These are phyloP conservation scores for Andrena chrysosceles DNA, from an alignment of 2,888 invertebrate genomes.

Conservation along the genomic window DNA sequence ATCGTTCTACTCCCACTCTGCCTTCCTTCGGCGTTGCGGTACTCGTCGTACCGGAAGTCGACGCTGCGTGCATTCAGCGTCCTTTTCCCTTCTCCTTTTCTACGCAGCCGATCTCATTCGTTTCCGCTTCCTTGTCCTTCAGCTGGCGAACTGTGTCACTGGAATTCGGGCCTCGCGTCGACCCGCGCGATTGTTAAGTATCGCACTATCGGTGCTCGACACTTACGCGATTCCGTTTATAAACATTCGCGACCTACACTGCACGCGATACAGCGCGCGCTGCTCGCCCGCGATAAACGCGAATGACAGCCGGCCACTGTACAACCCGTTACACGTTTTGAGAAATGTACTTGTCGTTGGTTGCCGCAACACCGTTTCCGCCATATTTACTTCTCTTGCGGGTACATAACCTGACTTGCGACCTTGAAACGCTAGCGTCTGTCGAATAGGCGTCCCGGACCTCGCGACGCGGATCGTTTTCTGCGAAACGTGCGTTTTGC, in stretches of 20 bases:
- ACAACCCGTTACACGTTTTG: constrained; percentile 1
- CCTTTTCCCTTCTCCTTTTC: neutral
- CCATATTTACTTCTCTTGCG: constrained; percentile 41
- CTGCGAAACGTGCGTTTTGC: constrained; percentile 1
- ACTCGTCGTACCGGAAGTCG: constrained; percentile 3
- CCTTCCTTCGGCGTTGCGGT: neutral
- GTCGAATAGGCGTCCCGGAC: neutral
- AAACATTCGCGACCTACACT: constrained; percentile 60
- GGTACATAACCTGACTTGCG: constrained; percentile 39
- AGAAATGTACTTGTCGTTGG: neutral
- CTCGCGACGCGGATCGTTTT: neutral
- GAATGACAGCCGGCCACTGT: neutral
- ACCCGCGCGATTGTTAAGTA: neutral
- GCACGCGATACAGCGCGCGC: constrained; percentile 11
- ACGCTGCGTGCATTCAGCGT: neutral
- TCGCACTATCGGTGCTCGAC: constrained; percentile 11
- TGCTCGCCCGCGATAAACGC: constrained; percentile 16
- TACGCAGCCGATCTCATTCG: neutral
- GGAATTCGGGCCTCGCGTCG: constrained; percentile 1
- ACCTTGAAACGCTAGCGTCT: constrained; percentile 38
- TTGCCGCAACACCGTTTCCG: constrained; percentile 22
- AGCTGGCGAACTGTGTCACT: neutral
- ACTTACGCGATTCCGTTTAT: constrained; percentile 48
- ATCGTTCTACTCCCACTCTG: constrained; percentile 18
- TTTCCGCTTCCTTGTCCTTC: neutral